A percentile compares a stretch with the other conserved stretches of the same genome.
phyloP scores from a whole-genome alignment of 1,140 invertebrate genomes.

The Archivesica marissinica region DNA sequence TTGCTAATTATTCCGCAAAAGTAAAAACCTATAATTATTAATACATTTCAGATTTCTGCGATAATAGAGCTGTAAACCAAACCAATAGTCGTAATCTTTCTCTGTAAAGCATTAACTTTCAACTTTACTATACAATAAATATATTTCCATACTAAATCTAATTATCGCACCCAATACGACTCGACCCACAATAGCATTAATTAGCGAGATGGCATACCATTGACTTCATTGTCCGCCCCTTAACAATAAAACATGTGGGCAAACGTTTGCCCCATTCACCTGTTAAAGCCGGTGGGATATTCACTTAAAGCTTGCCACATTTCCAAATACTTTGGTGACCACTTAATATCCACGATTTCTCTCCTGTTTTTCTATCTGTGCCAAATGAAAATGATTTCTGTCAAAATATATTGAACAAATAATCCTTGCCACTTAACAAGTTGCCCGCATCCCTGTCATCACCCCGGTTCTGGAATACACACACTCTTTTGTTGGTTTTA shows the following conservation, averaged over 20 bases:
- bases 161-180: constrained; percentile 16
- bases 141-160: no score
- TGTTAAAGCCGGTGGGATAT: not conserved
- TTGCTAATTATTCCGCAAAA: no score
- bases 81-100: no score
- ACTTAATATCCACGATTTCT: constrained; percentile 1
- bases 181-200: not conserved
- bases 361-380: not conserved
- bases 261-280: not conserved
- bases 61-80: no score
- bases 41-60: no score
- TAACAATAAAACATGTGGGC: not conserved
- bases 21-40: no score
- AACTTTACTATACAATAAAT: no score
- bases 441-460: constrained; percentile 17
- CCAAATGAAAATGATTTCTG: not conserved
- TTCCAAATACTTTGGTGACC: not conserved
- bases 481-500: constrained; percentile 15
- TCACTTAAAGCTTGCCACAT: not conserved
- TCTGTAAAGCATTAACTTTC: no score
- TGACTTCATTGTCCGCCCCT: not conserved
- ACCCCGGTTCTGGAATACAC: not conserved
- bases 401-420: not conserved
- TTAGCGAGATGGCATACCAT: not conserved
- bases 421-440: not conserved